phyloP scores from a whole-genome alignment of 1,140 invertebrate species.

The Xylocopa sonorina region DNA sequence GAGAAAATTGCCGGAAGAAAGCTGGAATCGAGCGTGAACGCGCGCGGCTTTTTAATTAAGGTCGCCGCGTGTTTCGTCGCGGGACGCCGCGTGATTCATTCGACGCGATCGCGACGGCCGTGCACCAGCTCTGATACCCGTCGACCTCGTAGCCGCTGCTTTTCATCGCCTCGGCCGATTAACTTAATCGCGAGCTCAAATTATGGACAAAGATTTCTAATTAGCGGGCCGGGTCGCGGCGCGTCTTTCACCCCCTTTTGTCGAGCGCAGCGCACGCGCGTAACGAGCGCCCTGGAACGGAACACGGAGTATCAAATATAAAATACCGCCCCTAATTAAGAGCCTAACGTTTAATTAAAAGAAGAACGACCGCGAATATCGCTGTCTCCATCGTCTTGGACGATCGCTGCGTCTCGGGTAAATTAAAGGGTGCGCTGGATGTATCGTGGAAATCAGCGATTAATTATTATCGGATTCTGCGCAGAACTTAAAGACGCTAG shows the following conservation, averaged over 20 bases:
- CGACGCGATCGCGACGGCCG: background rate
- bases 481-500: too few relatives aligned
- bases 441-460: too few relatives aligned
- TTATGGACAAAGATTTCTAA: slow-evolving; percentile 18
- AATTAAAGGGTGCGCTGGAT: too few relatives aligned
- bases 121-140: background rate
- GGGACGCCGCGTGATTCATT: background rate
- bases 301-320: slow-evolving; percentile 21
- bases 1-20: slow-evolving; percentile 19
- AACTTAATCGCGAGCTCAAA: slow-evolving; percentile 20
- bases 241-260: background rate
- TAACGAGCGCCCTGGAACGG: background rate
- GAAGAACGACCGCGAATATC: slow-evolving; percentile 1
- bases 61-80: background rate
- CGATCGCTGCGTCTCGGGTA: slow-evolving; percentile 29
- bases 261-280: background rate
- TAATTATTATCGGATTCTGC: too few relatives aligned
- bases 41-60: slow-evolving; percentile 28
- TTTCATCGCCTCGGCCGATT: slow-evolving; percentile 11
- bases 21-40: slow-evolving; percentile 14
- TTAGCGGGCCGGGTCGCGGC: background rate
- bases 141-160: background rate
- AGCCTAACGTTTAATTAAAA: slow-evolving; percentile 48
- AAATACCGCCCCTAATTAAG: slow-evolving; percentile 34
- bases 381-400: slow-evolving; percentile 7